Conservation (phyloP, 1,140 invertebrate species). For the Megathymus violae region DNA sequence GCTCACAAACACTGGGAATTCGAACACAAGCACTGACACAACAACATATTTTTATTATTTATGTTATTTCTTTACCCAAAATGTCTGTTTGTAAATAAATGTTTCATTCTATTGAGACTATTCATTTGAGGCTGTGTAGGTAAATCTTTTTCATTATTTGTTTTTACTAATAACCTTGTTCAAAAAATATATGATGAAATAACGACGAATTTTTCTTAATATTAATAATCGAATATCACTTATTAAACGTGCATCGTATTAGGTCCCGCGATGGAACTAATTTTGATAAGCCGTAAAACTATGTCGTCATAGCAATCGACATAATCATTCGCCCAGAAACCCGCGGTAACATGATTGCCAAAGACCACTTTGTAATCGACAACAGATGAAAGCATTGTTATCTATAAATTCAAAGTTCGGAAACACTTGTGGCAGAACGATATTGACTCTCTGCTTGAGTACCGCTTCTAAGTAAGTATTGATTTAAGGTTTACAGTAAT, state of each 20-base stretch:
- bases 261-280: constrained; percentile 65
- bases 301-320: constrained; percentile 66
- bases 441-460: constrained; percentile 46
- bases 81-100: constrained; percentile 70
- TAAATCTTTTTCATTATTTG: not conserved
- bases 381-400: constrained; percentile 72
- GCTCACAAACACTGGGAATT: constrained; percentile 88
- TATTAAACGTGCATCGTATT: constrained; percentile 27
- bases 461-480: constrained; percentile 50
- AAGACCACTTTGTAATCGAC: constrained; percentile 72
- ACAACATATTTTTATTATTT: constrained; percentile 53
- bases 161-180: no score
- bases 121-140: not conserved
- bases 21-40: constrained; percentile 75
- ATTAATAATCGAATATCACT: no score
- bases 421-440: constrained; percentile 65
- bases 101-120: constrained; percentile 20
- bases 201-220: no score
- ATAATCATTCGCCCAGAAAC: constrained; percentile 77
- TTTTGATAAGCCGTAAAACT: constrained; percentile 58
- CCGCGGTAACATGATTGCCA: constrained; percentile 73
- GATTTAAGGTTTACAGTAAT: constrained; percentile 3
- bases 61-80: constrained; percentile 54
- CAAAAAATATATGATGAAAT: no score
- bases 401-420: constrained; percentile 77